Evolutionary conservation across 2,888 invertebrate genomes (phyloP).

Genomic region (Chrysomela aeneicollis): DNA sequence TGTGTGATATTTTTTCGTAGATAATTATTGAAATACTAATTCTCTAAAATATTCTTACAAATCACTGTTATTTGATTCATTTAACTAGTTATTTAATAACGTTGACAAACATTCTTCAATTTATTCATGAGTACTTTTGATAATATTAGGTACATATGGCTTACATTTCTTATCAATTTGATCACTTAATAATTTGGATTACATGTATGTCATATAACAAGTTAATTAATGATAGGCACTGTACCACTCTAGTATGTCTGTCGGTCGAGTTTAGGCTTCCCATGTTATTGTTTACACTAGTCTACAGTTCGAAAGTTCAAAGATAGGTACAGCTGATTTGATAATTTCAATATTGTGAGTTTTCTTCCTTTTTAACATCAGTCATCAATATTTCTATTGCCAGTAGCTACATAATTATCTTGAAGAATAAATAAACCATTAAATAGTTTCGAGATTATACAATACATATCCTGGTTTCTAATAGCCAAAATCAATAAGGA

Average conservation of each 20-base stretch:
- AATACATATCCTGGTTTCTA: neutral
- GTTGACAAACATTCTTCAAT: neutral
- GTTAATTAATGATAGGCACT: neutral
- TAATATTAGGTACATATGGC: neutral
- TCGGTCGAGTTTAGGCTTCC: neutral
- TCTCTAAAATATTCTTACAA: too few species aligned
- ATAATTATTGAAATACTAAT: too few species aligned
- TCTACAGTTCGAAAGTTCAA: neutral
- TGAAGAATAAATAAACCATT: neutral
- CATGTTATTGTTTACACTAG: constrained; percentile 1
- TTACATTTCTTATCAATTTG: neutral
- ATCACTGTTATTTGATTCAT: too few species aligned
- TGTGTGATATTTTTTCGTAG: too few species aligned
- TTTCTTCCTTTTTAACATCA: neutral
- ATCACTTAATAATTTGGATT: neutral
- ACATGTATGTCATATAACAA: neutral
- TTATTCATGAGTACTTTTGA: neutral
- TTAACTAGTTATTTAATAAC: too few species aligned
- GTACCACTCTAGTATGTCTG: neutral
- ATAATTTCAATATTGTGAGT: neutral
- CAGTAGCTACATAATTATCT: neutral
- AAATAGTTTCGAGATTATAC: neutral
- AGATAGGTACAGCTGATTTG: constrained; percentile 3
- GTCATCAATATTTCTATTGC: neutral
- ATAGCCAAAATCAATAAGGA: neutral